A percentile compares a stretch with the other conserved stretches of the same genome.
phyloP scores from a whole-genome alignment of 1,140 invertebrate species.

The Charaxes varanes region DNA sequence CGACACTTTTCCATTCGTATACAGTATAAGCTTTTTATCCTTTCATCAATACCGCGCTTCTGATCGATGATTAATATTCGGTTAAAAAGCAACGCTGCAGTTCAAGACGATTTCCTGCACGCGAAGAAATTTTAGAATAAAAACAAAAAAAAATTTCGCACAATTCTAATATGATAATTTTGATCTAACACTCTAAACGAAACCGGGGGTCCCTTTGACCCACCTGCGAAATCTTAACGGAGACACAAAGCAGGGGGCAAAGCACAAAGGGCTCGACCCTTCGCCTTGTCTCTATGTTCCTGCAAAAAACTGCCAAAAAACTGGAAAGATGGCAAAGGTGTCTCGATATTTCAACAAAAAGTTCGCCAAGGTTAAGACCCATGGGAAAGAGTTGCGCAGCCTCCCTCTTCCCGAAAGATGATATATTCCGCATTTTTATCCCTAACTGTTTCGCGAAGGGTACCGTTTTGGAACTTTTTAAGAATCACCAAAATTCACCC shows the following conservation, averaged over 20 bases:
- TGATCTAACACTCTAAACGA: conserved; percentile 36
- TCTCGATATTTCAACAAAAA: conserved; percentile 67
- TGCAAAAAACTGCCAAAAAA: conserved; percentile 57
- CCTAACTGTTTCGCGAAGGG: conserved; percentile 52
- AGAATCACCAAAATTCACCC: conserved; percentile 54
- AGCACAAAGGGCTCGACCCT: conserved; percentile 51
- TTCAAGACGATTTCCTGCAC: no score
- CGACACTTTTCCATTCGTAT: conserved; percentile 2
- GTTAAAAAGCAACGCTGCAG: no score
- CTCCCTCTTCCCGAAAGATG: conserved; percentile 39
- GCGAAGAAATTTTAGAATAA: not conserved
- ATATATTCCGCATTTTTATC: conserved; percentile 58
- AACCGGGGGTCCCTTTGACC: conserved; percentile 45
- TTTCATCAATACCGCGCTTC: no score
- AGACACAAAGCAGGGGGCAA: conserved; percentile 41
- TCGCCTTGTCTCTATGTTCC: conserved; percentile 30
- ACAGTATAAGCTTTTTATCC: no score
- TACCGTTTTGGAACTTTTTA: conserved; percentile 33
- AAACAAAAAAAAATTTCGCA: conserved; percentile 2
- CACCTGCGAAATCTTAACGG: conserved; percentile 59
- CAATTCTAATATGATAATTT: conserved; percentile 18
- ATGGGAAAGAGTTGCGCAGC: conserved; percentile 67
- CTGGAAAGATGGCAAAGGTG: conserved; percentile 70
- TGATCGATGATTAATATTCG: no score
- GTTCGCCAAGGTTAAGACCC: conserved; percentile 66